A percentile compares a stretch with the other conserved stretches of the same genome.
Conservation (phyloP, 2,113 vertebrate species). For the Larimichthys polyactis region DNA sequence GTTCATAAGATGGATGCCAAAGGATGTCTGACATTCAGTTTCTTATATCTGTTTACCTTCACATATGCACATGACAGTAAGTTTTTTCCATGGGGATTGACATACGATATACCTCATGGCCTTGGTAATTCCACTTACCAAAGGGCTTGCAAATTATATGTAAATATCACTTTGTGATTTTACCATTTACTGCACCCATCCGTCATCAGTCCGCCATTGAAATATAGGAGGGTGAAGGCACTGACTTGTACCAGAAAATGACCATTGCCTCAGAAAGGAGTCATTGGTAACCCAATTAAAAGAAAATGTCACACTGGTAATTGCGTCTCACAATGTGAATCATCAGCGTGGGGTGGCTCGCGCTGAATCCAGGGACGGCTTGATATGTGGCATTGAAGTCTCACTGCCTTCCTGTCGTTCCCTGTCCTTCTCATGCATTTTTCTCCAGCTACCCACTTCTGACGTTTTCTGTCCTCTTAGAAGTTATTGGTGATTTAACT, state of each 20-base stretch:
- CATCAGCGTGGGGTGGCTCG: conserved; percentile 58
- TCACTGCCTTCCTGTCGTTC: conserved; percentile 25
- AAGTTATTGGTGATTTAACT: conserved; percentile 28
- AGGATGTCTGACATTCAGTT: neutral
- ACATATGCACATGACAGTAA: neutral
- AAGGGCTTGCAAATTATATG: conserved; percentile 59
- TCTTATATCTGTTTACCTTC: neutral
- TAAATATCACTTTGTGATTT: conserved; percentile 60
- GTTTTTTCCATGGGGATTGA: conserved; percentile 11
- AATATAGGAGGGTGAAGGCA: conserved; percentile 61
- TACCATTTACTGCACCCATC: conserved; percentile 36
- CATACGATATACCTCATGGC: neutral
- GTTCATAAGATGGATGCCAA: neutral
- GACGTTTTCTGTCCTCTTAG: conserved; percentile 22
- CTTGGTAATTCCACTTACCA: conserved; percentile 36
- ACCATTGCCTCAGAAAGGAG: conserved; percentile 84
- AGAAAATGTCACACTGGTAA: conserved; percentile 86
- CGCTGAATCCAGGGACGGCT: conserved; percentile 35
- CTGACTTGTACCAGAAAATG: conserved; percentile 79
- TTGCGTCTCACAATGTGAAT: conserved; percentile 80
- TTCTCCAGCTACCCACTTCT: neutral
- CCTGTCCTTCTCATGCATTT: conserved; percentile 32
- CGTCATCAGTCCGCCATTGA: conserved; percentile 59
- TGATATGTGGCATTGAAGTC: conserved; percentile 74
- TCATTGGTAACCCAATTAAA: conserved; percentile 86